These are phyloP conservation scores for Cervus canadensis DNA, from an alignment of 2,113 vertebrate genomes.

Conservation along the genomic window DNA sequence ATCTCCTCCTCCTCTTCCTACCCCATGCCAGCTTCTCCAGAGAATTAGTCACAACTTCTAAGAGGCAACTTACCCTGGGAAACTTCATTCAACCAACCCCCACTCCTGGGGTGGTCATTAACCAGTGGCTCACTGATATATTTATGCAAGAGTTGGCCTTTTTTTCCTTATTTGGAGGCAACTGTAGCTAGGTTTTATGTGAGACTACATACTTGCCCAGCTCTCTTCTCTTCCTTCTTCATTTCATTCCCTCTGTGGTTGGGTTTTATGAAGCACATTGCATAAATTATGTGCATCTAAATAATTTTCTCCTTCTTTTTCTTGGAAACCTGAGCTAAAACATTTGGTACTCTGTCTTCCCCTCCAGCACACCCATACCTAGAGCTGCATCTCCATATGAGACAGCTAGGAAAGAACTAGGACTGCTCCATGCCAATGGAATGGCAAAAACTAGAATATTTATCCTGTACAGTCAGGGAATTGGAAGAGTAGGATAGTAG, in stretches of 20 bases:
- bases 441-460: background rate
- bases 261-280: background rate
- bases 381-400: background rate
- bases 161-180: background rate
- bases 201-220: background rate
- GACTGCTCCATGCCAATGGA: background rate
- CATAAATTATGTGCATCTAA: background rate
- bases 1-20: background rate
- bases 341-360: background rate
- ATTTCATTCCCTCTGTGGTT: background rate
- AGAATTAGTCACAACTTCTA: background rate
- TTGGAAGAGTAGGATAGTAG: background rate
- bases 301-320: background rate
- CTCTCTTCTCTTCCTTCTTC: background rate
- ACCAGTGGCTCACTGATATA: background rate
- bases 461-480: background rate
- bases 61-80: background rate
- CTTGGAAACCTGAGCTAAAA: background rate
- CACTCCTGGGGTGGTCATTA: rapidly evolving
- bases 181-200: background rate
- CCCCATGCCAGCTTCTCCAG: background rate
- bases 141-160: background rate
- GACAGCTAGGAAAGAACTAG: background rate
- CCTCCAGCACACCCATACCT: background rate
- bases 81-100: background rate